phyloP scores from a whole-genome alignment of 2,888 invertebrate genomes.

The Andrena camellia region DNA sequence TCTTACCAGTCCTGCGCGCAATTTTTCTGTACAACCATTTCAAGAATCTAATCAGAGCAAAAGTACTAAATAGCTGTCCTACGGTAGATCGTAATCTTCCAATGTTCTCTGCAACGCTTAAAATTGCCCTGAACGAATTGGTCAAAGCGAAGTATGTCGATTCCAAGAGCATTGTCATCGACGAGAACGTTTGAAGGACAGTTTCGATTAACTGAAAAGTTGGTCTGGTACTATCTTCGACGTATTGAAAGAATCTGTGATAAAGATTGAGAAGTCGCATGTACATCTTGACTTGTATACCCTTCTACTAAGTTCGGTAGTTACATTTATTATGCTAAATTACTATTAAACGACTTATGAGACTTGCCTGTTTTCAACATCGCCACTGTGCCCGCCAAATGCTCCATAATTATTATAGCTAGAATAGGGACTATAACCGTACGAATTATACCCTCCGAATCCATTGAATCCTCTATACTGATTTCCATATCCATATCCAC shows the following conservation, averaged over 20 bases:
- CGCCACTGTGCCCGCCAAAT: slow-evolving; percentile 83
- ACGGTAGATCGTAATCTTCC: slow-evolving; percentile 93
- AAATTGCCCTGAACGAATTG: slow-evolving; percentile 97
- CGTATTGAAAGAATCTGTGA: slow-evolving; percentile 92
- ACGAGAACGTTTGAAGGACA: slow-evolving; percentile 95
- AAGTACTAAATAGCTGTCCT: slow-evolving; percentile 94
- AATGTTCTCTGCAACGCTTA: slow-evolving; percentile 98
- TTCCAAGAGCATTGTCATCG: slow-evolving; percentile 98
- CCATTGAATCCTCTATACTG: slow-evolving; percentile 65
- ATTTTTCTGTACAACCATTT: slow-evolving; percentile 93
- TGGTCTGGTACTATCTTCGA: slow-evolving; percentile 95
- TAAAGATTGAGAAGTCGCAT: background rate
- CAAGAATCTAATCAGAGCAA: slow-evolving; percentile 92
- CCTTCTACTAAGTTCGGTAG: no score
- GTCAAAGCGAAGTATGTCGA: slow-evolving; percentile 98
- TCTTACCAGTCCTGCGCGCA: slow-evolving; percentile 89
- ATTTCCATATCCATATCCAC: slow-evolving; percentile 76
- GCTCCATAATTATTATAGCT: slow-evolving; percentile 73
- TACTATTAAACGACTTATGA: background rate
- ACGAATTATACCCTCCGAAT: slow-evolving; percentile 82
- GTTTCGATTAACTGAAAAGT: slow-evolving; percentile 98
- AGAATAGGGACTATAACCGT: slow-evolving; percentile 84
- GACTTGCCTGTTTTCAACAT: slow-evolving; percentile 88
- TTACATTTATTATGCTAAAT: background rate
- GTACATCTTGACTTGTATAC: no score